phyloP scores from a whole-genome alignment of 2,113 vertebrate genomes.

The Phylloscopus trochilus region DNA sequence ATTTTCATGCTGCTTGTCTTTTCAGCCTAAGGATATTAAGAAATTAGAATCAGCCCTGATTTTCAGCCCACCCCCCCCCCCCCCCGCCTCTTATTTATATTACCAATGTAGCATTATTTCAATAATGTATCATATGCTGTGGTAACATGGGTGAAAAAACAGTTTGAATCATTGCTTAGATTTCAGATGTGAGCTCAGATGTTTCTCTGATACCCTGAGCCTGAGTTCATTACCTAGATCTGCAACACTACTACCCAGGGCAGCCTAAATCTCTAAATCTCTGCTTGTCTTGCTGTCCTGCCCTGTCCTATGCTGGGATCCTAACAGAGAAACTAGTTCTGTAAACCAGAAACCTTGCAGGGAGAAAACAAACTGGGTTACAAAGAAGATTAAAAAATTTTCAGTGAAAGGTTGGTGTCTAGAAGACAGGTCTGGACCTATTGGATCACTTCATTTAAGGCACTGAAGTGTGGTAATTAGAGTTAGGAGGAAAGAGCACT shows the following conservation, averaged over 20 bases:
- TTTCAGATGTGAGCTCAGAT: not conserved
- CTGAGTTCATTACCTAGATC: not conserved
- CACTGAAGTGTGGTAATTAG: not conserved
- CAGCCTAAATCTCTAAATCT: not conserved
- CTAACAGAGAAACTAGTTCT: not conserved
- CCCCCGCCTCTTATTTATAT: not conserved
- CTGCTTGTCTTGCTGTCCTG: not conserved
- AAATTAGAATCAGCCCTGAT: not conserved
- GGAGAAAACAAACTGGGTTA: not conserved
- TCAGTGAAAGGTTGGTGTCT: not conserved
- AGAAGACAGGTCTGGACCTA: not conserved
- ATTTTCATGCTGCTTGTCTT: not conserved
- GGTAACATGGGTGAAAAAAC: not conserved
- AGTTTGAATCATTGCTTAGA: not conserved
- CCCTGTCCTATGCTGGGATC: not conserved
- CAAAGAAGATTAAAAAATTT: not conserved
- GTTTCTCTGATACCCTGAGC: not conserved
- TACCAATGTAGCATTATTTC: not conserved
- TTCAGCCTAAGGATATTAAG: not conserved
- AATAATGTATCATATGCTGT: not conserved
- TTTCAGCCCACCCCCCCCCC: accelerated
- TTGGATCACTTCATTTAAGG: conserved; percentile 10
- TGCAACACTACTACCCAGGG: not conserved
- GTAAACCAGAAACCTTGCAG: not conserved
- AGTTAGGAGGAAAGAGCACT: not conserved